Percentiles rank a stretch among this genome's conserved stretches.
phyloP scores from a whole-genome alignment of 2,113 vertebrate species.

The Nymphicus hollandicus region DNA sequence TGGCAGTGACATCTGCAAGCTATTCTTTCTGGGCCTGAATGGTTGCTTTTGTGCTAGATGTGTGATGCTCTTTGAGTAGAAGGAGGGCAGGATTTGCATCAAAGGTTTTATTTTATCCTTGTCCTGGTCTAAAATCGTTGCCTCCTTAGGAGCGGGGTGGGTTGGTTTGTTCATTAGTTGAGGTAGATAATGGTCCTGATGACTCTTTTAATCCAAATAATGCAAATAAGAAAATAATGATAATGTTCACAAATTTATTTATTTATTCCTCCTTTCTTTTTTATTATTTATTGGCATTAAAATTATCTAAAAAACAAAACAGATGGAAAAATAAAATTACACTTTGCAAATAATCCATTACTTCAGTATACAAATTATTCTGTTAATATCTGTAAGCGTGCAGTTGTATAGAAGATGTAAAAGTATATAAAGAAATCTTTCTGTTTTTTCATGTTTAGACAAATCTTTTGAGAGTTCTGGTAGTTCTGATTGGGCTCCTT shows the following conservation, averaged over 20 bases:
- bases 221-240: not conserved
- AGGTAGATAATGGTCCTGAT: not conserved
- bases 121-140: not conserved
- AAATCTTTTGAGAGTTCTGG: not conserved
- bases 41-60: conserved; percentile 49
- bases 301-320: not conserved
- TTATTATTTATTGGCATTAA: not conserved
- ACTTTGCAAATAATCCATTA: not conserved
- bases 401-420: not conserved
- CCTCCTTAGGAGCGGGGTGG: not conserved
- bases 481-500: not conserved
- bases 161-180: not conserved
- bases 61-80: conserved; percentile 28
- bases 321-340: not conserved
- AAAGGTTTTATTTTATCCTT: conserved; percentile 21
- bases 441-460: not conserved
- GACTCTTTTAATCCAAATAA: not conserved
- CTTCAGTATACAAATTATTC: not conserved
- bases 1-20: conserved; percentile 52
- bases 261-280: not conserved
- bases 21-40: conserved; percentile 48
- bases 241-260: not conserved
- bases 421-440: not conserved
- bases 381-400: not conserved
- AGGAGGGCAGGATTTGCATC: conserved; percentile 15